Conservation (phyloP, 1,140 invertebrate species). For the Lasaia peninsularis region DNA sequence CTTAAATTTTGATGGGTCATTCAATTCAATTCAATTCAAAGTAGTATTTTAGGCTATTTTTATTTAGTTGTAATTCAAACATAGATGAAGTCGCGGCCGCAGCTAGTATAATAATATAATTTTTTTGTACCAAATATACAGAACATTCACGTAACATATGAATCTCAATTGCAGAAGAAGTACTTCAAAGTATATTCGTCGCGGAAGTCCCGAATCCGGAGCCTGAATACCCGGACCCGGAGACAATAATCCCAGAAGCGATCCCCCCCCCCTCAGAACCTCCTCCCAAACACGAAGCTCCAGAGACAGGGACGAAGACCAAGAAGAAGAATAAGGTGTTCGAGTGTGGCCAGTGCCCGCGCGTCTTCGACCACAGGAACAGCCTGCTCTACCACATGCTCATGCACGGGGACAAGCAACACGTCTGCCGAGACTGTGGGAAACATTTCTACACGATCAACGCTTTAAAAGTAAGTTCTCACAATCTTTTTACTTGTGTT, state of each 20-base stretch:
- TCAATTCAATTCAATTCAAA: no score
- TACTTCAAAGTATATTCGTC: constrained; percentile 61
- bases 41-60: no score
- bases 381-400: constrained; percentile 90
- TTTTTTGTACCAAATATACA: no score
- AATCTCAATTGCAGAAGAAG: constrained; percentile 46
- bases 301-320: background rate
- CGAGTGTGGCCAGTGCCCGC: constrained; percentile 79
- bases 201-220: constrained; percentile 55
- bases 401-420: constrained; percentile 86
- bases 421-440: constrained; percentile 88
- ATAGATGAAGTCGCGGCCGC: no score
- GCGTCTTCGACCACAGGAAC: constrained; percentile 89
- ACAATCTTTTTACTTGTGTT: no score
- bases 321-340: constrained; percentile 46
- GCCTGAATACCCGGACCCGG: background rate
- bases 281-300: background rate
- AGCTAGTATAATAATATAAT: no score
- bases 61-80: no score
- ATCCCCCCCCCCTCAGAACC: constrained; percentile 16
- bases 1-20: no score
- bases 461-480: constrained; percentile 82
- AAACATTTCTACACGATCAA: constrained; percentile 89
- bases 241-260: constrained; percentile 14
- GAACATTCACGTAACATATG: background rate